Conservation (phyloP, 2,888 invertebrate species). For the Xanthostigma xanthostigma region DNA sequence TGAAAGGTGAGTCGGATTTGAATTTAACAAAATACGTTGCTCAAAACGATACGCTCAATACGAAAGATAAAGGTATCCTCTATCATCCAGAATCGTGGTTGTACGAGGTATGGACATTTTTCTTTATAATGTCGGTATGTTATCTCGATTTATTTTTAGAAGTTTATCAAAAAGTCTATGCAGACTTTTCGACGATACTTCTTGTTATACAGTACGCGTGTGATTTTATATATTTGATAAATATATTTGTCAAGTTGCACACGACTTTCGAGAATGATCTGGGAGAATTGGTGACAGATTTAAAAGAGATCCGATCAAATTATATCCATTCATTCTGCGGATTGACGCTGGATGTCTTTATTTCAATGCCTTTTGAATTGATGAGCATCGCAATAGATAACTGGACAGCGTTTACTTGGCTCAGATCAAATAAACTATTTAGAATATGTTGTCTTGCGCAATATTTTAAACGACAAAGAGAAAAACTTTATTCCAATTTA, state of each 20-base stretch:
- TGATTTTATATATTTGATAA: constrained; percentile 12
- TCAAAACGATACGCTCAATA: no score
- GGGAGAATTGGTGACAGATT: constrained; percentile 12
- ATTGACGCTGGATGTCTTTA: constrained; percentile 12
- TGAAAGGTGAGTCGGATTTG: neutral
- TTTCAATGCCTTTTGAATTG: constrained; percentile 13
- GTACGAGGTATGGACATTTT: constrained; percentile 1
- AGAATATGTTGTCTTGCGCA: no score
- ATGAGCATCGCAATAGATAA: neutral
- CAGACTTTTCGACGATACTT: neutral
- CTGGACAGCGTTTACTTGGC: constrained; percentile 8
- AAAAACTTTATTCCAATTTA: no score
- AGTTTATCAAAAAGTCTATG: neutral
- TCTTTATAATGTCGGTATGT: constrained; percentile 3
- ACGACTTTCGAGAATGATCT: constrained; percentile 13
- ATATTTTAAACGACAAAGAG: no score
- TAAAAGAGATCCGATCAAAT: constrained; percentile 9
- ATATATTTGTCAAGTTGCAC: constrained; percentile 14
- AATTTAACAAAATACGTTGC: no score
- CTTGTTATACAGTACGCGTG: constrained; percentile 6
- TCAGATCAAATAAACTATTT: constrained; percentile 7
- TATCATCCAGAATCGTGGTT: neutral
- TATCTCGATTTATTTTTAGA: constrained; percentile 6
- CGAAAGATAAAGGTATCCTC: no score
- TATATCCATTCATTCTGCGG: constrained; percentile 11